These are phyloP conservation scores for Hucho hucho DNA, from an alignment of 2,113 vertebrate species.

Conservation along the genomic window DNA sequence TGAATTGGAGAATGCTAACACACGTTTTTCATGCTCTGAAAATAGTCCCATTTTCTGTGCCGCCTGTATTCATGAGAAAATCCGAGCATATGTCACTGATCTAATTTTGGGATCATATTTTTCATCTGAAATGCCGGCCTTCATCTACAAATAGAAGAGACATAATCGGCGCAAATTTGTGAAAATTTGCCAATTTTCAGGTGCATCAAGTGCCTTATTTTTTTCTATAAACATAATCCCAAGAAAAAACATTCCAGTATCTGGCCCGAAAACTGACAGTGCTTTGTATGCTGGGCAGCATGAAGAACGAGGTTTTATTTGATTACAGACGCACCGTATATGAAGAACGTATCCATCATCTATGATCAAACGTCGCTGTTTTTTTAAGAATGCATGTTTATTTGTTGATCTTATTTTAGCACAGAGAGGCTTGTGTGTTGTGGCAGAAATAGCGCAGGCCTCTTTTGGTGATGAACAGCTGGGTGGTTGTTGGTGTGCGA, in stretches of 20 bases:
- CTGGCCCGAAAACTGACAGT: not conserved
- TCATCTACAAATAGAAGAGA: not conserved
- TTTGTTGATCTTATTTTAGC: conserved; percentile 4
- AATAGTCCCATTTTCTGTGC: conserved; percentile 2
- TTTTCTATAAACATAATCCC: not conserved
- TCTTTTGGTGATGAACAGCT: conserved; percentile 12
- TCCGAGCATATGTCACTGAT: conserved; percentile 4
- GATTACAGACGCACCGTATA: conserved; percentile 5
- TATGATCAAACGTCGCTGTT: not conserved
- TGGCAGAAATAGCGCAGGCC: not conserved
- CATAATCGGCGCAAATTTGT: not conserved
- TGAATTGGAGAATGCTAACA: conserved; percentile 2
- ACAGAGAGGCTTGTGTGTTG: not conserved
- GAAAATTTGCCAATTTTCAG: not conserved
- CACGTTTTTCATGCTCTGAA: conserved; percentile 1
- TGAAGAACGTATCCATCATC: not conserved
- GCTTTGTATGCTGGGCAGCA: not conserved
- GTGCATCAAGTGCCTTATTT: conserved; percentile 1
- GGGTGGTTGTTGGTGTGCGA: not conserved
- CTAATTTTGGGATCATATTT: conserved; percentile 10
- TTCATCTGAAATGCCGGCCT: not conserved
- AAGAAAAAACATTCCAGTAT: not conserved
- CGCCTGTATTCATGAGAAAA: not conserved
- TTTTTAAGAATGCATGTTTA: conserved; percentile 10
- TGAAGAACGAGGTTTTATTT: not conserved